Percentiles rank a stretch among this genome's conserved stretches.
Conservation (phyloP, 2,888 invertebrate species). For the Mimas tiliae region DNA sequence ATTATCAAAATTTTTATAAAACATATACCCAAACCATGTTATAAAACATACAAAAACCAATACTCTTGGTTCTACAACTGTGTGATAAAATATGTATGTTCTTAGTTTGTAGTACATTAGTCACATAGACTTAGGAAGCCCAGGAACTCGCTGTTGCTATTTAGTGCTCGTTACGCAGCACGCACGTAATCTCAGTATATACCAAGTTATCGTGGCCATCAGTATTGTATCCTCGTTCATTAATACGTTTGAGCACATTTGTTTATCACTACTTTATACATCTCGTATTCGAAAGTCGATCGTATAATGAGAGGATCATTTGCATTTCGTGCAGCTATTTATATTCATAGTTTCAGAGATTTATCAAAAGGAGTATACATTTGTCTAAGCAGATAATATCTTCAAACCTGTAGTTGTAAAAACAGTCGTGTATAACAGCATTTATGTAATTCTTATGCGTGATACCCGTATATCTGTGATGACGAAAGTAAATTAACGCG, state of each 20-base stretch:
- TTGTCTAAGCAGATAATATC: constrained; percentile 49
- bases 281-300: constrained; percentile 57
- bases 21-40: no score
- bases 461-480: constrained; percentile 4
- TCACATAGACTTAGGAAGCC: background rate
- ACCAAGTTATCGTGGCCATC: constrained; percentile 29
- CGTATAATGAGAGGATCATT: constrained; percentile 49
- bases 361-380: constrained; percentile 50
- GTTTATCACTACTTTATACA: constrained; percentile 64
- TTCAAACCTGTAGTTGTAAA: constrained; percentile 50
- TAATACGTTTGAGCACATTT: constrained; percentile 55
- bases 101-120: background rate
- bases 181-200: background rate
- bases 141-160: background rate
- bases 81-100: background rate
- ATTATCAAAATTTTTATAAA: background rate
- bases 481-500: constrained; percentile 20
- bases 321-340: constrained; percentile 52
- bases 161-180: background rate
- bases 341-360: constrained; percentile 51
- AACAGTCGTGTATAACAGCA: constrained; percentile 27
- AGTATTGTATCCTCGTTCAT: constrained; percentile 32
- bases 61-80: no score
- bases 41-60: no score
- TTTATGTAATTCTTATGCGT: constrained; percentile 20